Evolutionary conservation across 2,113 vertebrate species (phyloP).

Genomic region (Micronycteris hirsuta): DNA sequence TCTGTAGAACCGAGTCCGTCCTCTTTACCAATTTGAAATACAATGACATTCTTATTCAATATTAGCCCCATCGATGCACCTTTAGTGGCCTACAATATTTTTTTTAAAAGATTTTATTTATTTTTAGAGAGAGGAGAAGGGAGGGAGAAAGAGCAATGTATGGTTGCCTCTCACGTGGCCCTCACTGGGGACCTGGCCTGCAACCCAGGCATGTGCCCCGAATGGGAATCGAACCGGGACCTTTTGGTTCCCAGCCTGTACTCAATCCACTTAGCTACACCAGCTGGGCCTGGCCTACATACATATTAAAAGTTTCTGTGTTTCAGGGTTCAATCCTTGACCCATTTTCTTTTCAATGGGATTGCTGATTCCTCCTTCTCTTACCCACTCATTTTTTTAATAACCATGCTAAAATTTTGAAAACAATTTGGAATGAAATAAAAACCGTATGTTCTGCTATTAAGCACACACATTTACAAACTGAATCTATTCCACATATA

Average conservation of each 20-base stretch:
- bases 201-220: no score
- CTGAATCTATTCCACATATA: background rate
- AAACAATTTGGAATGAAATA: slow-evolving; percentile 16
- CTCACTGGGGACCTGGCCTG: no score
- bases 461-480: background rate
- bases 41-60: background rate
- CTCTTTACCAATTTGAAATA: slow-evolving; percentile 1
- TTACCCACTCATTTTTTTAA: background rate
- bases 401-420: background rate
- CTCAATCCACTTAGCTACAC: no score
- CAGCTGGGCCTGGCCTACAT: no score
- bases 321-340: background rate
- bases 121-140: no score
- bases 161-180: no score
- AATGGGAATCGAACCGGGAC: no score
- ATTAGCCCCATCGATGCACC: background rate
- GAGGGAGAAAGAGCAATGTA: no score
- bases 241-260: no score
- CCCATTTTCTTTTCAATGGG: background rate
- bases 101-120: no score
- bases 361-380: background rate
- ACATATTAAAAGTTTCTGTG: background rate
- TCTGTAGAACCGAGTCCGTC: background rate
- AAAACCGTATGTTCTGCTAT: background rate
- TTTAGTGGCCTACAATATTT: background rate